phyloP scores from a whole-genome alignment of 2,797 vertebrate genomes.

The Botia kubotai region DNA sequence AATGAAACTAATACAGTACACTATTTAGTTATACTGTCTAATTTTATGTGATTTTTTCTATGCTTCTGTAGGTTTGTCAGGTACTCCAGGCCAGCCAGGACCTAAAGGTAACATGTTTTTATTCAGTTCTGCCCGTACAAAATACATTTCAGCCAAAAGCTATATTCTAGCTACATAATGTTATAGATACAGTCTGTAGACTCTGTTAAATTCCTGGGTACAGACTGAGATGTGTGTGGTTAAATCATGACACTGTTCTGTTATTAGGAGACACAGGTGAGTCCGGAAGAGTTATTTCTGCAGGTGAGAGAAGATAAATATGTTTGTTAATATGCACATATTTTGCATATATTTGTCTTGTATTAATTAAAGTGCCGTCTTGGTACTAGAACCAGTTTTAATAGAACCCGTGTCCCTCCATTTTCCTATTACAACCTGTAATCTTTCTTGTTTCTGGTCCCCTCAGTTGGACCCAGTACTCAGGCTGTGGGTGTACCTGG shows the following conservation, averaged over 20 bases:
- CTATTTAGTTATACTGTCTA: not conserved
- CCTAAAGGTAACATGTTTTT: constrained; percentile 78
- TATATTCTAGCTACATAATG: not conserved
- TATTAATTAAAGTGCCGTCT: no score
- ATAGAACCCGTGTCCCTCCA: no score
- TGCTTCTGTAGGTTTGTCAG: constrained; percentile 82
- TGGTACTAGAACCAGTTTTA: no score
- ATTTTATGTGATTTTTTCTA: no score
- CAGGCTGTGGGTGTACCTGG: constrained; percentile 84
- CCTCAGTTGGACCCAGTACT: constrained; percentile 78
- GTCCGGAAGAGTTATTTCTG: constrained; percentile 82
- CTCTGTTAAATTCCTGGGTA: not conserved
- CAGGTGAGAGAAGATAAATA: constrained; percentile 73
- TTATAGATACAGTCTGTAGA: not conserved
- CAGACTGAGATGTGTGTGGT: not conserved
- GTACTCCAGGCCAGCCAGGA: constrained; percentile 85
- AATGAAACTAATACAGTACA: not conserved
- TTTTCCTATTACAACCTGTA: no score
- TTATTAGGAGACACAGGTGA: constrained; percentile 87
- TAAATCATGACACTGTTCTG: not conserved
- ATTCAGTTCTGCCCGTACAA: not conserved
- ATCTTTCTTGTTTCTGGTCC: constrained; percentile 3
- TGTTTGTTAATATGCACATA: no score
- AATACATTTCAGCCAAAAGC: not conserved
- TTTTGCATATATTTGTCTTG: no score